phyloP scores from a whole-genome alignment of 1,140 invertebrate genomes.

The Anoplophora glabripennis region DNA sequence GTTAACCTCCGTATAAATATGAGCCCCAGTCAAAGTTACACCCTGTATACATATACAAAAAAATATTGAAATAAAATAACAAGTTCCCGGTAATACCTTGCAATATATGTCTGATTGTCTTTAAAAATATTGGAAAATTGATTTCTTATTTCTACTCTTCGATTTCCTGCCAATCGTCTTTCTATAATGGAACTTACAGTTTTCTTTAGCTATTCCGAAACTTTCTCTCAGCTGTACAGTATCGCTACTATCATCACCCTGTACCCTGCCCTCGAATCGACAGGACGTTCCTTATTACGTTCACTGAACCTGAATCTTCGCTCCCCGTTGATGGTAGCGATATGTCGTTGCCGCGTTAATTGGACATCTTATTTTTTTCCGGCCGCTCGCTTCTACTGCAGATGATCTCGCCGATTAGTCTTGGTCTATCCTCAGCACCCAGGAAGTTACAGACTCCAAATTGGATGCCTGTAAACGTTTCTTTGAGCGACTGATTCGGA shows the following conservation, averaged over 20 bases:
- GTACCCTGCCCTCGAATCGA: not conserved
- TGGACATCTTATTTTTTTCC: not conserved
- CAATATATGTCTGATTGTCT: no score
- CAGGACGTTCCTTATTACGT: not conserved
- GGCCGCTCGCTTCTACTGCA: not conserved
- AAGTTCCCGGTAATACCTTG: no score
- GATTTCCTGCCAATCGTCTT: no score
- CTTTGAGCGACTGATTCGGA: not conserved
- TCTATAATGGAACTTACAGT: no score
- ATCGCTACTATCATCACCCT: not conserved
- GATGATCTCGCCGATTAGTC: not conserved
- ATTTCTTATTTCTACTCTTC: no score
- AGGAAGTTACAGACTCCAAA: not conserved
- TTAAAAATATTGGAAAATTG: no score
- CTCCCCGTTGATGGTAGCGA: not conserved
- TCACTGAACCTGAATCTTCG: constrained; percentile 2
- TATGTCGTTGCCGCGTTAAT: constrained; percentile 1
- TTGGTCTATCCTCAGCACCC: not conserved
- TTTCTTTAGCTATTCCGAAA: no score
- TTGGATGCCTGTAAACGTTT: not conserved
- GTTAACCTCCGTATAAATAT: no score
- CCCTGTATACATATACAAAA: no score
- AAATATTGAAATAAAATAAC: no score
- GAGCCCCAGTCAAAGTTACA: no score
- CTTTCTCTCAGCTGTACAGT: no score